Percentiles rank a stretch among this genome's conserved stretches.
Evolutionary conservation across 2,113 vertebrate species (phyloP).

Genomic region (Regulus satrapa): DNA sequence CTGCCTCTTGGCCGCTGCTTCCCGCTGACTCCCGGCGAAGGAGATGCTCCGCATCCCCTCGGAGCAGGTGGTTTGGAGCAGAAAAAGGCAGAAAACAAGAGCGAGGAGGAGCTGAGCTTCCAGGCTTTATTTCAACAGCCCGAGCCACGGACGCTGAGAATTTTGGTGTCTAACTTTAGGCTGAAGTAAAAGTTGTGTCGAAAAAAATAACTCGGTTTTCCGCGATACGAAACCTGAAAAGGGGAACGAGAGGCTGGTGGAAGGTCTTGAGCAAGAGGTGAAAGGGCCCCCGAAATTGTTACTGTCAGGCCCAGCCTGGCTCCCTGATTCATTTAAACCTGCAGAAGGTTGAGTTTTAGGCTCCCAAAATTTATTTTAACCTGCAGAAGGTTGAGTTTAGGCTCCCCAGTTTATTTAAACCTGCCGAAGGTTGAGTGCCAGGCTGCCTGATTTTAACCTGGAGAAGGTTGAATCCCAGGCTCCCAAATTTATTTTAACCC

Average conservation of each 20-base stretch:
- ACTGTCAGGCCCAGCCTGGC: not conserved
- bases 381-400: not conserved
- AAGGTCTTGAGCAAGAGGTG: constrained; percentile 28
- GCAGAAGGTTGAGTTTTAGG: not conserved
- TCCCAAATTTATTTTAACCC: too few relatives aligned
- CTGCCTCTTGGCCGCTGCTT: constrained; percentile 58
- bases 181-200: not conserved
- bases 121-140: not conserved
- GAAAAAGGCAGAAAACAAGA: not conserved
- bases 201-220: not conserved
- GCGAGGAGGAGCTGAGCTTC: accelerated
- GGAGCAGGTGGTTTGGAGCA: constrained; percentile 56
- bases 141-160: accelerated
- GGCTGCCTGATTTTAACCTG: too few relatives aligned
- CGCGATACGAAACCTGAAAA: not conserved
- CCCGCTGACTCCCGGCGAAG: not conserved
- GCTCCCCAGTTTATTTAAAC: too few relatives aligned
- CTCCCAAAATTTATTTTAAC: too few relatives aligned
- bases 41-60: not conserved
- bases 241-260: constrained; percentile 2
- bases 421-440: not conserved
- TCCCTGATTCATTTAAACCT: too few relatives aligned
- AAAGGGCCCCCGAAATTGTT: not conserved
- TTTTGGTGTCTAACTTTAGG: not conserved
- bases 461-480: not conserved